A percentile compares a stretch with the other conserved stretches of the same genome.
Conservation (phyloP, 2,113 vertebrate genomes). For the Henicopernis longicauda region DNA sequence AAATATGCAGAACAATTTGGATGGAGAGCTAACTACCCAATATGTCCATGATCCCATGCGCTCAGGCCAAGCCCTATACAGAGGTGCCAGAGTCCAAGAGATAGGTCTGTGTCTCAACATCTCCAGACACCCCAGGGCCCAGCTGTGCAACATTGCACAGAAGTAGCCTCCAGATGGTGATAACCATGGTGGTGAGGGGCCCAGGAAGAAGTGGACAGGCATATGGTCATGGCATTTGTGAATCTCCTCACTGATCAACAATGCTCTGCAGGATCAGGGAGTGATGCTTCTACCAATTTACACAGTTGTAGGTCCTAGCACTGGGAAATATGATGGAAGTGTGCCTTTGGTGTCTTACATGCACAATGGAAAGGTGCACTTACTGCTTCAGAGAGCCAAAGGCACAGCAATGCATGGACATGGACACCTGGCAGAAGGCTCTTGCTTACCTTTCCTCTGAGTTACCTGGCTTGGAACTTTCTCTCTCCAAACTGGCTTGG, state of each 20-base stretch:
- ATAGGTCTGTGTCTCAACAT: neutral
- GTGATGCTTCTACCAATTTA: neutral
- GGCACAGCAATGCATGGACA: neutral
- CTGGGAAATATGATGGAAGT: neutral
- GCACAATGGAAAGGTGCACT: neutral
- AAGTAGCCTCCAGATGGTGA: neutral
- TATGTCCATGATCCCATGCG: too few species aligned
- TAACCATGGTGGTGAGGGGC: neutral
- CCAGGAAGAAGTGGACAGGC: neutral
- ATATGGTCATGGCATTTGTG: neutral
- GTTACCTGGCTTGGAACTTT: neutral
- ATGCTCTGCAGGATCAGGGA: neutral
- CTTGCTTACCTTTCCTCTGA: neutral
- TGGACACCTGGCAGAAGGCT: neutral
- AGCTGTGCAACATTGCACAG: neutral
- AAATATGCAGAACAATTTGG: neutral
- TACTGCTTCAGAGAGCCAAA: neutral
- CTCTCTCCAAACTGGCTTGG: neutral
- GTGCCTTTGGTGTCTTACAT: neutral
- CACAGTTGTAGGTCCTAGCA: neutral
- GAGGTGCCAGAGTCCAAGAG: neutral
- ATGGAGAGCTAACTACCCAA: neutral
- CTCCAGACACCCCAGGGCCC: neutral
- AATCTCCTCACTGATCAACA: neutral
- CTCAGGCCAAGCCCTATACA: neutral